Base-by-base conservation (phyloP, 2,797 vertebrate genomes). In the Bucorvus abyssinicus region DNA sequence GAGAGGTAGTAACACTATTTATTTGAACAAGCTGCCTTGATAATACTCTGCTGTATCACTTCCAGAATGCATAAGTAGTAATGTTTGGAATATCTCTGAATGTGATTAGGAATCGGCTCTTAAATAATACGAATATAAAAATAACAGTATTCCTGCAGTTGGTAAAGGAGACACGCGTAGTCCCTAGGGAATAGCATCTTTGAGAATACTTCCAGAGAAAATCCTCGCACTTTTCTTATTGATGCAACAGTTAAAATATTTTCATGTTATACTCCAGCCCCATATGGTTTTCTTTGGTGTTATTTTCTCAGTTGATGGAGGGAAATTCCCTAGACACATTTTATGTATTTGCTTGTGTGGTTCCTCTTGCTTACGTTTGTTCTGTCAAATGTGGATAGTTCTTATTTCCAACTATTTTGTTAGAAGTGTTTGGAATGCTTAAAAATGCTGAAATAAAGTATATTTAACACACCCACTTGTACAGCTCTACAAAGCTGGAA, bases 221-320 rank as follows among this genome's bases (percentile, higher is more conserved):
- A 78, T 77, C 47, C 65, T 87, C 4, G 12, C 0, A 0, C 13
- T 90, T 24, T 78, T 90, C 52, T 84, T 90, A 57, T 84, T 89
- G 84, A 89, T 89, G 65, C 42, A 94, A 90, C 70, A 76, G 70
- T 93, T 94, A 60, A 88, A 96, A 84, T 93, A 91, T 94, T 96
- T 96, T 90, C 59, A 42, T 93, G 70, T 89, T 87, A 27, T 59
- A 21, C 84, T 94, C 47, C 80, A 63, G 94, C 63, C 74, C 89
- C 94, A 87, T 86, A 88, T 87, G 83, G 63, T 73, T 94, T 92
- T 65, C 76, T 88, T 90, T 87, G 67, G 55, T 64, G 74, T 34
- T 95, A 88, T 93, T 95, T 96, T 89, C 84, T 95, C 82, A 92
- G 86, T 60, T 93, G 95, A 93, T 95, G 71, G 94, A 97, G 50